Evolutionary conservation across 2,797 vertebrate species (phyloP).

Genomic region (Lagocephalus sceleratus): DNA sequence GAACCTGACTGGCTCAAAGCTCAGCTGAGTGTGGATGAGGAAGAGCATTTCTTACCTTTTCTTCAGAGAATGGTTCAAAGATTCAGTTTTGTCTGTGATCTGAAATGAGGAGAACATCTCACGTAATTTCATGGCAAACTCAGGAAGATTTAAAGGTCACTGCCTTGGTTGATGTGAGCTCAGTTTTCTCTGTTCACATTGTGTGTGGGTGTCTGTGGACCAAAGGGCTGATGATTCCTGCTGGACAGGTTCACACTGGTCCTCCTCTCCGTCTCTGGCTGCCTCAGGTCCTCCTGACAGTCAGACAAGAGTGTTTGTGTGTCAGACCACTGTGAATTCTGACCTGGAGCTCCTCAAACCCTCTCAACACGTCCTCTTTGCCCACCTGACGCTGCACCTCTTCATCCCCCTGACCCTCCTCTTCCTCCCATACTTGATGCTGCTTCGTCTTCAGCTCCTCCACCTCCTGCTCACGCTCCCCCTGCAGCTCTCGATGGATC

Average conservation of each 20-base stretch:
- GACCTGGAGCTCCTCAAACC: neutral
- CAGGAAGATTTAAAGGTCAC: too few species aligned
- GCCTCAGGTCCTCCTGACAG: conserved; percentile 68
- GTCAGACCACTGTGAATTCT: too few species aligned
- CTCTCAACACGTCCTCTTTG: conserved; percentile 69
- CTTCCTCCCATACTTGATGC: conserved; percentile 52
- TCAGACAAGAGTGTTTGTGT: neutral
- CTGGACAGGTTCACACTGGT: conserved; percentile 73
- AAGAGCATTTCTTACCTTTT: conserved; percentile 93
- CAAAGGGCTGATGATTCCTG: conserved; percentile 68
- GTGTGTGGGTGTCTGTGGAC: conserved; percentile 72
- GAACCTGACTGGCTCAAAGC: too few species aligned
- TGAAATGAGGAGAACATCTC: conserved; percentile 58
- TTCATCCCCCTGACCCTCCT: conserved; percentile 55
- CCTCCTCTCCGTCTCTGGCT: conserved; percentile 73
- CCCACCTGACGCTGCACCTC: conserved; percentile 58
- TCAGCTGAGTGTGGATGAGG: too few species aligned
- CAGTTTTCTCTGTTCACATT: conserved; percentile 72
- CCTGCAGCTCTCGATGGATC: conserved; percentile 66
- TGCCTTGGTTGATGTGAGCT: too few species aligned
- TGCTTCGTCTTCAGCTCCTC: conserved; percentile 75
- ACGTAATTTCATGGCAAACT: too few species aligned
- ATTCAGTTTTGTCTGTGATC: conserved; percentile 88
- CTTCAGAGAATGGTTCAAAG: conserved; percentile 85
- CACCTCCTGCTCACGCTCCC: conserved; percentile 73